These are phyloP conservation scores for Monochamus alternatus DNA, from an alignment of 2,888 invertebrate species.

Conservation along the genomic window DNA sequence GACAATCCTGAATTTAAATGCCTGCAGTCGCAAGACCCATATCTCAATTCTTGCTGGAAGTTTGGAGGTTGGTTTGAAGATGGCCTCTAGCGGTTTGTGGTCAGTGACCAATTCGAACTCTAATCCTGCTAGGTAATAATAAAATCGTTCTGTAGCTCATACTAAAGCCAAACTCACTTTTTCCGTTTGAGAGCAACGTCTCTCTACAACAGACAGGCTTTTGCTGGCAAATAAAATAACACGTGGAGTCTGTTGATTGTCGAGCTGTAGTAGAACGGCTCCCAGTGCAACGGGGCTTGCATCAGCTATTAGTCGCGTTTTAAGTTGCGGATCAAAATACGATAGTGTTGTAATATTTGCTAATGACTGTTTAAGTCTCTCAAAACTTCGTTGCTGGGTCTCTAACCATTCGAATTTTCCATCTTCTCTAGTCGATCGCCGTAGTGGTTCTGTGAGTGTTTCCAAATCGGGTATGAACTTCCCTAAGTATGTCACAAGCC, in stretches of 20 bases:
- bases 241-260: conserved; percentile 38
- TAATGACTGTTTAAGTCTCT: no score
- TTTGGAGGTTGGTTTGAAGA: conserved; percentile 56
- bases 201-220: conserved; percentile 52
- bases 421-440: background rate
- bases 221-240: conserved; percentile 57
- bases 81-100: conserved; percentile 65
- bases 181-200: conserved; percentile 64
- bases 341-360: no score
- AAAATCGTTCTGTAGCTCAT: conserved; percentile 66
- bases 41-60: conserved; percentile 51
- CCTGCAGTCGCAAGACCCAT: conserved; percentile 53
- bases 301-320: background rate
- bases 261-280: background rate
- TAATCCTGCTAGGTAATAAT: conserved; percentile 65
- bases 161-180: conserved; percentile 65
- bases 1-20: conserved; percentile 49
- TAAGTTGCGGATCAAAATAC: background rate
- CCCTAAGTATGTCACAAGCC: conserved; percentile 50
- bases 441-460: background rate
- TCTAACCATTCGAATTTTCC: background rate
- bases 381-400: no score
- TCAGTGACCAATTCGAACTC: conserved; percentile 64
- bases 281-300: background rate
- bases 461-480: conserved; percentile 48